Conservation (phyloP, 2,113 vertebrate genomes). For the Colistium nudipinnis region DNA sequence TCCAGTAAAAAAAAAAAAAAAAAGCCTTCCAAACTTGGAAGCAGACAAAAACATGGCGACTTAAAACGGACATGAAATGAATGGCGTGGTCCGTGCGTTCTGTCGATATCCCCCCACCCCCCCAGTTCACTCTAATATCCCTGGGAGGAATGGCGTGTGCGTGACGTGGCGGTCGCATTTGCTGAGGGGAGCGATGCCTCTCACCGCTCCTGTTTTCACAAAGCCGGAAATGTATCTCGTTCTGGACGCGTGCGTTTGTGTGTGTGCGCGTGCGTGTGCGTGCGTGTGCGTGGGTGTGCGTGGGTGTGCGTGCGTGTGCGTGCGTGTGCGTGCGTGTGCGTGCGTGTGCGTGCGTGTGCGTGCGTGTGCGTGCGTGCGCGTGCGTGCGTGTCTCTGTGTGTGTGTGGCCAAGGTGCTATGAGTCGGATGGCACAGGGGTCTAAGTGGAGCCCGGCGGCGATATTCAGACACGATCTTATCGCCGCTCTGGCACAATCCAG, state of each 20-base stretch:
- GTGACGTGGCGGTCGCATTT: background rate
- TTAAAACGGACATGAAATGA: too few species aligned
- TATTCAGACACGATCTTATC: slow-evolving; percentile 42
- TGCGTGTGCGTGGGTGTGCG: background rate
- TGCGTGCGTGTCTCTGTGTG: slow-evolving; percentile 4
- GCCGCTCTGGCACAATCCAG: slow-evolving; percentile 46
- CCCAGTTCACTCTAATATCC: too few species aligned
- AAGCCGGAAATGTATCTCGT: too few species aligned
- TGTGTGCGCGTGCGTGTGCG: background rate
- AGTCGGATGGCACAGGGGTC: slow-evolving; percentile 6
- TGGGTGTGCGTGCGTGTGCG: slow-evolving; percentile 4
- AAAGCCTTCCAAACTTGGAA: too few species aligned
- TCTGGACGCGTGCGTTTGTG: background rate
- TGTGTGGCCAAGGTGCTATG: background rate
- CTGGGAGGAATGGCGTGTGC: background rate
- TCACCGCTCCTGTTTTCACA: background rate
- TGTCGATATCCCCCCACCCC: too few species aligned
- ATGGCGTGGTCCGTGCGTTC: too few species aligned
- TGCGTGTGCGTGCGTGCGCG: slow-evolving; percentile 2
- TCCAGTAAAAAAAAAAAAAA: too few species aligned
- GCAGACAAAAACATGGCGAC: too few species aligned
- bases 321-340: slow-evolving; percentile 1
- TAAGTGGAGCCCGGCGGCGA: slow-evolving; percentile 48
- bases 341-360: slow-evolving; percentile 11
- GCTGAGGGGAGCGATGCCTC: too few species aligned